Base-by-base conservation (phyloP, 2,888 invertebrate genomes). In the Macrosiphum euphorbiae region DNA sequence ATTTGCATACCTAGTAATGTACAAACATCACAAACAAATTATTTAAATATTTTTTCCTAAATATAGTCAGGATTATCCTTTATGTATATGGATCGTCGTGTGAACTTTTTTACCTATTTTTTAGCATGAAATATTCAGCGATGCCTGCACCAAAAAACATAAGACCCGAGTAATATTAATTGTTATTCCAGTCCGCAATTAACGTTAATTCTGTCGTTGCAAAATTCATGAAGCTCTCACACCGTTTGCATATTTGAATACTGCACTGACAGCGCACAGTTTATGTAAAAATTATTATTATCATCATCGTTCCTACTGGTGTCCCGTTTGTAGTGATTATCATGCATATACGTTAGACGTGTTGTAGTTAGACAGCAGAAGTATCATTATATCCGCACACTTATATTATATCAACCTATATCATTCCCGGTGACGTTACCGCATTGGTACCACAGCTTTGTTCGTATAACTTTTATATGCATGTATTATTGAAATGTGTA, bases 161-260 rank as follows among this genome's bases (percentile, higher is more conserved):
- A 78, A 78, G 78, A 78, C 78, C 78, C 20, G 35, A 78, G 78
- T 78, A 78, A 35, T 50, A 50, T 52, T 50, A 50, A 88, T 50
- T 88, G 88, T 88, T 88, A 52, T 52, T 35, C 28, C 35, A 52
- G 88, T 88, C 7, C 3, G 88, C 35, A 88, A 88, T 88, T 88
- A 88, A 52, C 52, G 35, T 52, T 55, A 52, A 88, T 88, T 88
- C 52, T 88, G 55, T 88, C 52, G 50, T 50, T 88, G 47, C 50
- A 55, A 88, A 88, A 88, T 88, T 88, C 88, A 88, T 88, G 88
- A 88, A 52, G 47, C 52, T 52, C 50, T 52, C 52, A 52, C n/a
- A 52, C 55, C 20, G 88, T 88, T 88, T 88, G 88, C 88, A 88
- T 88, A 88, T 88, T 88, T 88, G 35, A 88, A 52, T 35, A 52